Percentiles rank a stretch among this genome's conserved stretches.
These are phyloP conservation scores for Yponomeuta malinellus DNA, from an alignment of 2,888 invertebrate genomes.

Conservation along the genomic window DNA sequence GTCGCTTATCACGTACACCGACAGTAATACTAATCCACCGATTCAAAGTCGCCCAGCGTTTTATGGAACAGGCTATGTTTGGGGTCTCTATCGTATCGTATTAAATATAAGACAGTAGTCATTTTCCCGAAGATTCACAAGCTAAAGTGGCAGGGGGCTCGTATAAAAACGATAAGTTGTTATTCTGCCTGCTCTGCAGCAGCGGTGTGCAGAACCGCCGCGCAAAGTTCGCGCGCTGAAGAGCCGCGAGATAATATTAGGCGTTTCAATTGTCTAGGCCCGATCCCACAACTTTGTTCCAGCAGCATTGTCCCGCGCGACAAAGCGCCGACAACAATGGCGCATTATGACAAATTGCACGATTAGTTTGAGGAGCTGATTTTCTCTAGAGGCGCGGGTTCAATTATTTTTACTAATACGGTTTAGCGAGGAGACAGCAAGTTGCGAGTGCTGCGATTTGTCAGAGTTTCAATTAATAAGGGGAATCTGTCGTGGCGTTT, in stretches of 20 bases:
- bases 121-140: too few species aligned
- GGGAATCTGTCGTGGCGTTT: neutral
- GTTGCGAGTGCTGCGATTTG: neutral
- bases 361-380: neutral
- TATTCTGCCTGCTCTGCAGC: neutral
- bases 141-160: too few species aligned
- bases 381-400: neutral
- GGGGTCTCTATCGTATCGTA: too few species aligned
- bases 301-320: conserved; percentile 7
- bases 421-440: neutral
- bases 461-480: neutral
- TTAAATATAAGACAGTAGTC: too few species aligned
- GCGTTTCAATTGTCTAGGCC: conserved; percentile 9
- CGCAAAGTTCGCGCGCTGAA: conserved; percentile 3
- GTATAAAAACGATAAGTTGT: neutral
- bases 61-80: too few species aligned
- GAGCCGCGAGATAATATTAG: conserved; percentile 10
- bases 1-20: too few species aligned
- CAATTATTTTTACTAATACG: neutral
- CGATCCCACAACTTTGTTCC: conserved; percentile 10
- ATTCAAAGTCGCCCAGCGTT: too few species aligned
- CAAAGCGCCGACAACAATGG: conserved; percentile 5
- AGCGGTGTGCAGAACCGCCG: neutral
- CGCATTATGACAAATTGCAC: conserved; percentile 11
- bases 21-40: too few species aligned